Evolutionary conservation across 2,888 invertebrate species (phyloP).

Genomic region (Tipula confusa): DNA sequence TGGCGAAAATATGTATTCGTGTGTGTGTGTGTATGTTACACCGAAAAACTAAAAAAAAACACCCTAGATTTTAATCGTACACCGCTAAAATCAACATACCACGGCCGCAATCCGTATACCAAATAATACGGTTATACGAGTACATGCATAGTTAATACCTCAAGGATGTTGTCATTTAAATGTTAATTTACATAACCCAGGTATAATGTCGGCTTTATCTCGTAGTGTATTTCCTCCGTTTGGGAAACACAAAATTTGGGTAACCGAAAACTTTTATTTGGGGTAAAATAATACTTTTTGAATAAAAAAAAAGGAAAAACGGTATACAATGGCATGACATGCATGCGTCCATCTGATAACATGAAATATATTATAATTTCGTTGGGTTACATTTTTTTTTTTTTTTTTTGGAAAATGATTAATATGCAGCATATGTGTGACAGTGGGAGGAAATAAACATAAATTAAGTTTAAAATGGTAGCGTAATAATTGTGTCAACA

Average conservation of each 20-base stretch:
- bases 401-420: background rate
- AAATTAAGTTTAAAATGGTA: background rate
- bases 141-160: background rate
- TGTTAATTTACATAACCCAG: constrained; percentile 6
- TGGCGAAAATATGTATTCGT: background rate
- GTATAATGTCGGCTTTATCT: constrained; percentile 3
- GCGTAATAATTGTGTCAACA: background rate
- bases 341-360: constrained; percentile 25
- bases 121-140: no score
- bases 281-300: background rate
- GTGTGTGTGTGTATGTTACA: background rate
- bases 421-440: constrained; percentile 7
- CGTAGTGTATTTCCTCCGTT: background rate
- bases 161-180: constrained; percentile 9
- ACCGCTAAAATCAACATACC: background rate
- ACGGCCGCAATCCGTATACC: background rate
- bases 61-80: background rate
- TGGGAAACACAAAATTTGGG: background rate
- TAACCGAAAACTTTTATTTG: background rate
- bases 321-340: background rate
- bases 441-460: background rate
- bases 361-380: background rate
- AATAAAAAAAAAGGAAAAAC: no score
- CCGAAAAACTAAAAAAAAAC: background rate
- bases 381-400: background rate